phyloP scores from a whole-genome alignment of 2,113 vertebrate genomes.

The Anseranas semipalmata region DNA sequence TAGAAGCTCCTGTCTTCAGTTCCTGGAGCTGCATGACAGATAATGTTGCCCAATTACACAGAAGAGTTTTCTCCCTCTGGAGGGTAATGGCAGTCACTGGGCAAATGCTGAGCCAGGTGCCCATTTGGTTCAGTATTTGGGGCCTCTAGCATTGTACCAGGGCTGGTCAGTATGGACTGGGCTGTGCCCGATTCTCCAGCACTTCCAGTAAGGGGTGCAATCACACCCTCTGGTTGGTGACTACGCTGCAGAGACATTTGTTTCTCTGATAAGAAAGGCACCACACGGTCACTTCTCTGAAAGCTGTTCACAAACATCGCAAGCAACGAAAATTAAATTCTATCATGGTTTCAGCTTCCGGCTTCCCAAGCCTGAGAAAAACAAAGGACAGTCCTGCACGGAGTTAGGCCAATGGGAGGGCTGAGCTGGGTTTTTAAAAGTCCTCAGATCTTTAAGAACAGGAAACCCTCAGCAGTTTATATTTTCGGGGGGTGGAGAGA shows the following conservation, averaged over 20 bases:
- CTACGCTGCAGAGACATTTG: background rate
- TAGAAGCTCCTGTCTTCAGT: background rate
- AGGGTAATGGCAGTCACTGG: background rate
- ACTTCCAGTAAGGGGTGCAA: fast-evolving
- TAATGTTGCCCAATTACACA: background rate
- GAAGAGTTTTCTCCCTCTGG: background rate
- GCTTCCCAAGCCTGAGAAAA: background rate
- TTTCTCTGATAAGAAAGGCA: background rate
- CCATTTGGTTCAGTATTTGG: background rate
- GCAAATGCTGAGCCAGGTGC: background rate
- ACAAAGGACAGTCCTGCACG: background rate
- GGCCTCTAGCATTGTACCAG: no score
- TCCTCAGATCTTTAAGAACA: background rate
- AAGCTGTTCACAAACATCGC: background rate
- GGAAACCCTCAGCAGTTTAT: background rate
- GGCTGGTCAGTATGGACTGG: background rate
- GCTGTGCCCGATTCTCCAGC: background rate
- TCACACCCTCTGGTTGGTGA: fast-evolving
- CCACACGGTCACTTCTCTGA: background rate
- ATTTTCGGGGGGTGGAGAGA: background rate
- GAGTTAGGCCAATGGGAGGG: background rate
- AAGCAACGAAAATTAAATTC: background rate
- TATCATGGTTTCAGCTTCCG: background rate
- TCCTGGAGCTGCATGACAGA: background rate
- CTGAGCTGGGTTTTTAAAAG: fast-evolving